Percentiles rank a stretch among this genome's conserved stretches.
These are phyloP conservation scores for Mantis religiosa DNA, from an alignment of 2,888 invertebrate species.

Conservation along the genomic window DNA sequence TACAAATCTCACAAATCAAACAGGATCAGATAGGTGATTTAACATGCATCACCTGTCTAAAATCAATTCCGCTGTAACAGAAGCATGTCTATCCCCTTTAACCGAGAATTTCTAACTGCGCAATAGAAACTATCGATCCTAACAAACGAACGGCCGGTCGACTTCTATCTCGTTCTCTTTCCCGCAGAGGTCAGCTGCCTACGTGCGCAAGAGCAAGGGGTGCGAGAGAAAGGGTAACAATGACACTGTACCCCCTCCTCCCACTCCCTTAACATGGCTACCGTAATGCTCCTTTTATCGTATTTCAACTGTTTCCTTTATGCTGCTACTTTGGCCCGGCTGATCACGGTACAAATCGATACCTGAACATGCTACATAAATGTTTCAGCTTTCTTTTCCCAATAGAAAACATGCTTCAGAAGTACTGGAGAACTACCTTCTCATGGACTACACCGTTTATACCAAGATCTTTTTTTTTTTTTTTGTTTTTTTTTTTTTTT, in stretches of 20 bases:
- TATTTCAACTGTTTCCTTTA: not conserved
- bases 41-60: no score
- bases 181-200: not conserved
- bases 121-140: slow-evolving; percentile 17
- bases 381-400: not conserved
- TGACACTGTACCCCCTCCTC: not conserved
- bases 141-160: not conserved
- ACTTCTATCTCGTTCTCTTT: not conserved
- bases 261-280: not conserved
- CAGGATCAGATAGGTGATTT: no score
- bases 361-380: not conserved
- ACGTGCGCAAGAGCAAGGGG: not conserved
- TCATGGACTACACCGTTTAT: no score
- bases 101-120: slow-evolving; percentile 5
- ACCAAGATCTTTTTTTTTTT: no score
- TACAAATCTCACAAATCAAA: no score
- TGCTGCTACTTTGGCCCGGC: not conserved
- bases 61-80: not conserved
- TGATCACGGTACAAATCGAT: not conserved
- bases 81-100: not conserved
- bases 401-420: not conserved
- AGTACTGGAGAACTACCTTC: not conserved
- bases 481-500: no score
- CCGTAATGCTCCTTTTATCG: not conserved
- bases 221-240: not conserved